phyloP scores from a whole-genome alignment of 2,888 invertebrate species.

The Phortica magna region DNA sequence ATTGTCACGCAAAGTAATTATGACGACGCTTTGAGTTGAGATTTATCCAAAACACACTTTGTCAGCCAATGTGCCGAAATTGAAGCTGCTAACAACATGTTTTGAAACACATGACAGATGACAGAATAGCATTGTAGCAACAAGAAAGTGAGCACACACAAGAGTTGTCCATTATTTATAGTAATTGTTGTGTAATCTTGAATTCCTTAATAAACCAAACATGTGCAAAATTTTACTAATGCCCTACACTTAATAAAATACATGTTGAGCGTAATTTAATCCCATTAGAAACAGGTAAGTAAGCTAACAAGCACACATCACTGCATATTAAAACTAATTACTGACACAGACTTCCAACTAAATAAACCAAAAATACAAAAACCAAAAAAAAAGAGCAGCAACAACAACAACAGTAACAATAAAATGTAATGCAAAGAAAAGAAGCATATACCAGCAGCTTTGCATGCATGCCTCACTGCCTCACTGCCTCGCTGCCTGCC shows the following conservation, averaged over 20 bases:
- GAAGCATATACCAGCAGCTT: conserved; percentile 24
- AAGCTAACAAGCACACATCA: conserved; percentile 45
- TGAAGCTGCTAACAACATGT: no score
- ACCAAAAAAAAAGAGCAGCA: conserved; percentile 20
- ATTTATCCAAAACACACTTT: no score
- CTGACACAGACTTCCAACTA: conserved; percentile 62
- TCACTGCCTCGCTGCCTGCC: conserved; percentile 9
- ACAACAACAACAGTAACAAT: neutral
- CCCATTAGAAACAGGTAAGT: conserved; percentile 68
- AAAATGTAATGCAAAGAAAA: no score
- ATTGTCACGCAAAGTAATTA: no score
- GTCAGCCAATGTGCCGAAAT: no score
- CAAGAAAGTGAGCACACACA: no score
- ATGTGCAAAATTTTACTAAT: neutral
- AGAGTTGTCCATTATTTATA: no score
- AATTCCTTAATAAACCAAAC: neutral
- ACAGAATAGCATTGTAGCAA: no score
- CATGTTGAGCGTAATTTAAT: conserved; percentile 1
- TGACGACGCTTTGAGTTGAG: no score
- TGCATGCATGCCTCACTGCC: neutral
- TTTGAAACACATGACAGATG: no score
- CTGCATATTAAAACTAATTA: conserved; percentile 69
- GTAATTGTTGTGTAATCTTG: no score
- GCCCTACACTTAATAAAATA: conserved; percentile 19
- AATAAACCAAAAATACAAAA: conserved; percentile 27